Evolutionary conservation across 2,113 vertebrate species (phyloP).

Genomic region (Mirza zaza): DNA sequence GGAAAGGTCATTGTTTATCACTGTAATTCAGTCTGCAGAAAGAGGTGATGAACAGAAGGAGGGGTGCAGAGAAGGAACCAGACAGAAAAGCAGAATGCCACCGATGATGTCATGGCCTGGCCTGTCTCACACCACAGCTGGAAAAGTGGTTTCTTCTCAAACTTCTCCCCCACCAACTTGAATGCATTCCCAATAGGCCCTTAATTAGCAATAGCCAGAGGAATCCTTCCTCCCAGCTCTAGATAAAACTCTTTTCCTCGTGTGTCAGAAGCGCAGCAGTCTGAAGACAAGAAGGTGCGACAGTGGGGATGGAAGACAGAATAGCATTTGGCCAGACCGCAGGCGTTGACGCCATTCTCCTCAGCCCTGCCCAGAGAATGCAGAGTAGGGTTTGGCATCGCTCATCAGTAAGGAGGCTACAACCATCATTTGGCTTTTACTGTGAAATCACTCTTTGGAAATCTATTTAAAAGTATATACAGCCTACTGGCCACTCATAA

Average conservation of each 20-base stretch:
- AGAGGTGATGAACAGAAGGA: neutral
- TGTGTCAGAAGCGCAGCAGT: neutral
- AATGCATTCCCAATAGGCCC: neutral
- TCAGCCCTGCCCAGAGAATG: neutral
- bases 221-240: neutral
- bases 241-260: conserved; percentile 10
- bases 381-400: neutral
- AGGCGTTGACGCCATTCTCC: neutral
- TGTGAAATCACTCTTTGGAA: neutral
- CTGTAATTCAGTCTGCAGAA: neutral
- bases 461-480: neutral
- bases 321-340: neutral
- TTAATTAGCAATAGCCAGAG: conserved; percentile 31
- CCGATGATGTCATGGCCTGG: neutral
- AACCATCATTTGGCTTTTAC: neutral
- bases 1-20: neutral
- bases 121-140: neutral
- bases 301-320: neutral
- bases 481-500: neutral
- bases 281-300: neutral
- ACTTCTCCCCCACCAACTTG: neutral
- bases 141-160: neutral
- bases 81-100: neutral
- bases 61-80: neutral
- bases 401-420: neutral